Evolutionary conservation across 2,113 vertebrate species (phyloP), one percentile per base, ranked within the genome.

Genomic region (Stercorarius parasiticus): DNA sequence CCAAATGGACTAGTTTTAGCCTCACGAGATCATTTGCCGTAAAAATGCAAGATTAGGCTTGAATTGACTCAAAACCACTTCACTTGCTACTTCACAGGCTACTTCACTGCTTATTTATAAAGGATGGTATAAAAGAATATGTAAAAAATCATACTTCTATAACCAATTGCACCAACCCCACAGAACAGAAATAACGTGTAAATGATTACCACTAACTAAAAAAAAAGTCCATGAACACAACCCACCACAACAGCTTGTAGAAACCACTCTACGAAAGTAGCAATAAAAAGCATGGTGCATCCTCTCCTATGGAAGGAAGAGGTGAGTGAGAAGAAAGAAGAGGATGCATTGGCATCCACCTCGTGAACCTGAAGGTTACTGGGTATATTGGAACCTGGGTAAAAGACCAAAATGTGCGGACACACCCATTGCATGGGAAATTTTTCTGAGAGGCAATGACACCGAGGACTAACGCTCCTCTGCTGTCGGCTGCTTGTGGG

Each of bases 301-400:
- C n/a, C 19, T n/a, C 4, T 11, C 6, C 17, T 22, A 70, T 4
- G 40, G 32, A 87, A 69, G 7, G 21, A 83, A 86, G 19, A 61
- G 3, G 3, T 53, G 38, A 43, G 15, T 13, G 4, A 81, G 64
- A 25, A 76, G 29, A 62, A 42, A 52, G 34, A 40, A 36, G 19
- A 11, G 26, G 30, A 5, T 65, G 1, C 10, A n/a, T 4, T 0
- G 1, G 1, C 1, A 1, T n/a, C 17, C 43, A 4, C 15, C 6
- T 49, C 0, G 0, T 42, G 16, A 81, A 25, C 11, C 10, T 77
- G 29, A 62, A 84, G 9, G 5, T 58, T 29, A 16, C 2, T 26
- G 14, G 2, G 5, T 59, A 3, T 42, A 23, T 9, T 49, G 22
- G 40, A 69, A n/a, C 3, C 22, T 40, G 20, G 43, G 50, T 19